These are phyloP conservation scores for Ferrisia virgata DNA, from an alignment of 2,888 invertebrate genomes.

Conservation along the genomic window DNA sequence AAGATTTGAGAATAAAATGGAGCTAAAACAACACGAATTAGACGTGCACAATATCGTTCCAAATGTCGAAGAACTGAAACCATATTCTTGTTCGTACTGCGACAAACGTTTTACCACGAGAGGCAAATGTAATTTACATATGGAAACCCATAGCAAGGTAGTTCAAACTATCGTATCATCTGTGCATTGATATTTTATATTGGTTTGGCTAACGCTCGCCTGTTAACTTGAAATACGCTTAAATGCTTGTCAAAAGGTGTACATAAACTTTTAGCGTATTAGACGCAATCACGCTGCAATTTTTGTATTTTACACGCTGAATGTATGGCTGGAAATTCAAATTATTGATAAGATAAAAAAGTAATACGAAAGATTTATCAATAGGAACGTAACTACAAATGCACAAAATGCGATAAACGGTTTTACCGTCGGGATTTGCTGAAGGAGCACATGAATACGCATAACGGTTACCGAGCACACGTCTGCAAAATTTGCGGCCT, in stretches of 20 bases:
- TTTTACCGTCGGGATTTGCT: conserved; percentile 49
- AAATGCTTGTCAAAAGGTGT: too few species aligned
- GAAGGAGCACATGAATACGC: conserved; percentile 48
- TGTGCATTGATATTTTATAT: too few species aligned
- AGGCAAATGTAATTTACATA: conserved; percentile 49
- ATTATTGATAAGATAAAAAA: not conserved
- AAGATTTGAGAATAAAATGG: conserved; percentile 33
- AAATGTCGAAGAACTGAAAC: conserved; percentile 33
- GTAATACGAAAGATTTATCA: too few species aligned
- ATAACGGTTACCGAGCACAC: conserved; percentile 42
- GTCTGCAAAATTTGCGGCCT: conserved; percentile 48
- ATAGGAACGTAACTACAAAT: conserved; percentile 46
- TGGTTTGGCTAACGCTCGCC: too few species aligned
- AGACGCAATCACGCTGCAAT: not conserved
- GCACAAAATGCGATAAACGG: conserved; percentile 48
- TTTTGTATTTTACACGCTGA: not conserved
- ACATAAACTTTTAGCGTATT: too few species aligned
- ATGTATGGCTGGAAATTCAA: not conserved
- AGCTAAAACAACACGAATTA: conserved; percentile 35
- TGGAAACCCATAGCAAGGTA: conserved; percentile 48
- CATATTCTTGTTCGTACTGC: conserved; percentile 48
- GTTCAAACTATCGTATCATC: not conserved
- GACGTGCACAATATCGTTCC: conserved; percentile 38
- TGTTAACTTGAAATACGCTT: too few species aligned
- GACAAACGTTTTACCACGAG: conserved; percentile 48